Percentiles rank a stretch among this genome's conserved stretches.
Evolutionary conservation across 2,888 invertebrate species (phyloP).

Genomic region (Tyria jacobaeae): DNA sequence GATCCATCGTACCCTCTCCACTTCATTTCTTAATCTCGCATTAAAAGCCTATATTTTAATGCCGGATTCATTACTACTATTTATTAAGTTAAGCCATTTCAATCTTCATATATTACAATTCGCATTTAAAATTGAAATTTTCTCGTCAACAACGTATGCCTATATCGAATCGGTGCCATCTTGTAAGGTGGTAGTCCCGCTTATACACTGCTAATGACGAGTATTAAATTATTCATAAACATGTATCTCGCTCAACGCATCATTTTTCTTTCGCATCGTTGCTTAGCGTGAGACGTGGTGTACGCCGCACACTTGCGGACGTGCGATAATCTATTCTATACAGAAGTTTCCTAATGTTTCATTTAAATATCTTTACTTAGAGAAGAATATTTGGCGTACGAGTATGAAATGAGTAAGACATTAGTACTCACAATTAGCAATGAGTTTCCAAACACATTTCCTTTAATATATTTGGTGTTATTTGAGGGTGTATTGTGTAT

Average conservation of each 20-base stretch:
- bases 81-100: too few species aligned
- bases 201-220: constrained; percentile 37
- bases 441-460: constrained; percentile 24
- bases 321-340: constrained; percentile 39
- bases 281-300: constrained; percentile 35
- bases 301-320: constrained; percentile 43
- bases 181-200: constrained; percentile 10
- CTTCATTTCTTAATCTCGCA: too few species aligned
- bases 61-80: too few species aligned
- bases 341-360: constrained; percentile 44
- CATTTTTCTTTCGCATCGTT: constrained; percentile 52
- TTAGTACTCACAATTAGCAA: constrained; percentile 48
- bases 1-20: too few species aligned
- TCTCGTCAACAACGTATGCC: too few species aligned
- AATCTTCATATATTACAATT: background rate
- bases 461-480: constrained; percentile 25
- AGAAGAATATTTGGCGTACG: constrained; percentile 30
- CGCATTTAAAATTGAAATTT: background rate
- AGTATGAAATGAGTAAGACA: constrained; percentile 8
- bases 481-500: too few species aligned
- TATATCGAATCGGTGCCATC: background rate
- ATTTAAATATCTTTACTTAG: constrained; percentile 53
- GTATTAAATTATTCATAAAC: constrained; percentile 59
- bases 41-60: too few species aligned
- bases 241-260: constrained; percentile 58